Evolutionary conservation across 2,113 vertebrate species (phyloP).

Genomic region (Eublepharis macularius): DNA sequence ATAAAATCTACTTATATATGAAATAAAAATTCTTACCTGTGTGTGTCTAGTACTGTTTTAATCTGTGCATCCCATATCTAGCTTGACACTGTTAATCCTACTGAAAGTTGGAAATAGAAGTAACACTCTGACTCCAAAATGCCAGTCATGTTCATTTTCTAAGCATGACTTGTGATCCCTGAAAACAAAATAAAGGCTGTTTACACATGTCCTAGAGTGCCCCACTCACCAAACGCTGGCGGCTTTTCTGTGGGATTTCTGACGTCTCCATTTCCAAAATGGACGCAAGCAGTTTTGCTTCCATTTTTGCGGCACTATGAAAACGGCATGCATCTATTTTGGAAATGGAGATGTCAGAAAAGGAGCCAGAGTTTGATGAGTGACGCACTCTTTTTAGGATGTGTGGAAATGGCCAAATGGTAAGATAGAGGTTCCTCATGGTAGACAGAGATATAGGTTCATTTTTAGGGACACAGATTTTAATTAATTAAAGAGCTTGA

Average conservation of each 20-base stretch:
- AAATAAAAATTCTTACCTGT: not conserved
- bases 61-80: not conserved
- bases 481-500: not conserved
- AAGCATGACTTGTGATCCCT: not conserved
- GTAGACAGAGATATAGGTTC: not conserved
- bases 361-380: too few relatives aligned
- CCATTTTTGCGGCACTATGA: too few relatives aligned
- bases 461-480: not conserved
- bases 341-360: too few relatives aligned
- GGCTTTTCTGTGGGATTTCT: too few relatives aligned
- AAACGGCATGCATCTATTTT: too few relatives aligned
- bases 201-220: too few relatives aligned
- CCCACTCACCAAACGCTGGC: too few relatives aligned
- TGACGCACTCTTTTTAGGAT: too few relatives aligned
- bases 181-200: not conserved
- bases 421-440: not conserved
- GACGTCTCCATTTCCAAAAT: too few relatives aligned
- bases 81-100: not conserved
- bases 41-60: not conserved
- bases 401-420: too few relatives aligned
- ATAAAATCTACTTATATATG: not conserved
- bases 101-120: not conserved
- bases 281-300: too few relatives aligned
- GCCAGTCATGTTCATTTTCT: not conserved
- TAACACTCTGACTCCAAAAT: not conserved